Conservation (phyloP, 2,888 invertebrate genomes). For the Germaria angustata region DNA sequence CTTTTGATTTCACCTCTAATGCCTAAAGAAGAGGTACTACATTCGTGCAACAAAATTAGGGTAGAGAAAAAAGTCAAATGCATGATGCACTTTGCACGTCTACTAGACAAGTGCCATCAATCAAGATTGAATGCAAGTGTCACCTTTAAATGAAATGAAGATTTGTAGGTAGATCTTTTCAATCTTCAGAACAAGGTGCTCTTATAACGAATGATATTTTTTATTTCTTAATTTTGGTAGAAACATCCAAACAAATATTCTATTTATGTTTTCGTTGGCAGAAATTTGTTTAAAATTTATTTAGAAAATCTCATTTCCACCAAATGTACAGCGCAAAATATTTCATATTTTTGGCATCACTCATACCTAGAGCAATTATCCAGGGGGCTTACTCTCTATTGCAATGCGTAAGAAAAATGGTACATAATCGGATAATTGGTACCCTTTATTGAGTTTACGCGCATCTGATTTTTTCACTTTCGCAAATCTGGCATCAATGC, state of each 20-base stretch:
- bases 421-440: too few relatives aligned
- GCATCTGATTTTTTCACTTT: too few relatives aligned
- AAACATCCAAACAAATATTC: neutral
- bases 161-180: slow-evolving; percentile 25
- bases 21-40: neutral
- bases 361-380: too few relatives aligned
- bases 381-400: too few relatives aligned
- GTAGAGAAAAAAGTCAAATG: slow-evolving; percentile 33
- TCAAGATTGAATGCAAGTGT: slow-evolving; percentile 69
- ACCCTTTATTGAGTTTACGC: too few relatives aligned
- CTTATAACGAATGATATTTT: neutral
- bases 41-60: neutral
- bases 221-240: neutral
- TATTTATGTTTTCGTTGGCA: slow-evolving; percentile 5
- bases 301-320: neutral
- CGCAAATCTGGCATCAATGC: too few relatives aligned
- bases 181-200: slow-evolving; percentile 35
- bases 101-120: slow-evolving; percentile 69
- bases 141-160: slow-evolving; percentile 50
- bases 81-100: slow-evolving; percentile 68
- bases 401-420: too few relatives aligned
- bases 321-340: too few relatives aligned
- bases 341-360: too few relatives aligned
- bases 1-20: slow-evolving; percentile 39
- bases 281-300: slow-evolving; percentile 14